phyloP scores from a whole-genome alignment of 1,140 invertebrate species.

The Phymastichus coffea region DNA sequence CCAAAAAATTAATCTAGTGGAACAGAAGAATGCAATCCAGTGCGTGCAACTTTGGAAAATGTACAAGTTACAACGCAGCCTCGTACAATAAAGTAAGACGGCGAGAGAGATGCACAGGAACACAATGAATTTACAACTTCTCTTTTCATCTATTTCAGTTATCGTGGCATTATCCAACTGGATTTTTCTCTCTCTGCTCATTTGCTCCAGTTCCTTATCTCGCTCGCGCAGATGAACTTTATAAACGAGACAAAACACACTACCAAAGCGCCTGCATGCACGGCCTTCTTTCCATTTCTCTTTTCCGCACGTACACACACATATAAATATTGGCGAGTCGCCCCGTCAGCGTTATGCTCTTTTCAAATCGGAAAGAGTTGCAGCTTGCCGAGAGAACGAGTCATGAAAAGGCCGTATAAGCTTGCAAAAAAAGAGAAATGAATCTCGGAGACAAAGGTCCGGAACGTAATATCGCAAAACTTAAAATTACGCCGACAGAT shows the following conservation, averaged over 20 bases:
- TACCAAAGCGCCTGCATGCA: too few relatives aligned
- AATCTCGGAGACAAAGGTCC: background rate
- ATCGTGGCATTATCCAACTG: slow-evolving; percentile 1
- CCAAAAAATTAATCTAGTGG: too few relatives aligned
- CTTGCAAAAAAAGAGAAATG: background rate
- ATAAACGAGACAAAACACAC: slow-evolving; percentile 6
- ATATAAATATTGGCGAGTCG: too few relatives aligned
- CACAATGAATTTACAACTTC: slow-evolving; percentile 5
- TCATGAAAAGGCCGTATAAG: slow-evolving; percentile 1
- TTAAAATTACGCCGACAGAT: slow-evolving; percentile 1
- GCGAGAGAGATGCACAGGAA: too few relatives aligned
- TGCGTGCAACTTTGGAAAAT: too few relatives aligned
- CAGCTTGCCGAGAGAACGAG: background rate
- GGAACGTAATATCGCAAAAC: slow-evolving; percentile 1
- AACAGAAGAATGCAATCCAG: too few relatives aligned
- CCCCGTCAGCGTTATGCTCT: background rate
- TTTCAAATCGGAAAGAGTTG: slow-evolving; percentile 3
- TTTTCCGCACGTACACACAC: too few relatives aligned
- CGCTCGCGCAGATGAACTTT: slow-evolving; percentile 11
- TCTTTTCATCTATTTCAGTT: background rate
- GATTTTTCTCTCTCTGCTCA: background rate
- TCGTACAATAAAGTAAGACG: too few relatives aligned
- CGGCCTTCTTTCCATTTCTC: background rate
- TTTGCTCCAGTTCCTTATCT: slow-evolving; percentile 9
- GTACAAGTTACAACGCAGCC: too few relatives aligned